Evolutionary conservation across 2,888 invertebrate genomes (phyloP).

Genomic region (Tenthredo notha): DNA sequence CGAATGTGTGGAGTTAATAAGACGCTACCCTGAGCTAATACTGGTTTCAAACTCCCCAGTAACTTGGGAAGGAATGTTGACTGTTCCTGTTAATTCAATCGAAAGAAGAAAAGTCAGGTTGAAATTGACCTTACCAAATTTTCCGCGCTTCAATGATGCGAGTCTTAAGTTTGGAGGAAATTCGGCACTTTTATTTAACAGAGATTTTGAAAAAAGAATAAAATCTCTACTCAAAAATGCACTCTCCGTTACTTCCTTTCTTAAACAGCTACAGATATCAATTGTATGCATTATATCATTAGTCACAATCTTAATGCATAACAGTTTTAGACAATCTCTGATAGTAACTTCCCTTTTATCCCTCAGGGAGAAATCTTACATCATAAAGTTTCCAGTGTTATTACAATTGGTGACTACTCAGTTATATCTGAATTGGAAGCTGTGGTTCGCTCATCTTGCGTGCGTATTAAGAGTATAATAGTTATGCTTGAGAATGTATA

Average conservation of each 20-base stretch:
- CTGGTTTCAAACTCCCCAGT: conserved; percentile 66
- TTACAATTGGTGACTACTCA: conserved; percentile 14
- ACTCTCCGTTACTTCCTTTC: conserved; percentile 67
- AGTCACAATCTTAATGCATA: background rate
- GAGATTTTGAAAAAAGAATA: conserved; percentile 63
- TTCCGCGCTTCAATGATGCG: conserved; percentile 68
- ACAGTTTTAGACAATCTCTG: background rate
- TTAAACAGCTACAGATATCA: conserved; percentile 67
- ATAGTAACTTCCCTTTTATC: background rate
- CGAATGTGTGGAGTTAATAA: conserved; percentile 66
- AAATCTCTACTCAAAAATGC: conserved; percentile 60
- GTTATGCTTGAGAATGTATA: background rate
- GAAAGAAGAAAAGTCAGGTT: conserved; percentile 65
- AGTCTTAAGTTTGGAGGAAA: conserved; percentile 67
- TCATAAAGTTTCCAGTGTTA: background rate
- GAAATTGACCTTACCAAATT: conserved; percentile 69
- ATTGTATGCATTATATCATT: conserved; percentile 59
- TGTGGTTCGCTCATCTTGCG: conserved; percentile 64
- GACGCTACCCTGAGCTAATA: conserved; percentile 70
- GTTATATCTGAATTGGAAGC: conserved; percentile 62
- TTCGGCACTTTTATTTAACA: conserved; percentile 63
- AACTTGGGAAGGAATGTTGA: conserved; percentile 72
- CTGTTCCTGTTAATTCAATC: conserved; percentile 58
- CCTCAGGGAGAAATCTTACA: conserved; percentile 19
- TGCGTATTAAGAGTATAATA: conserved; percentile 58